A percentile compares a stretch with the other conserved stretches of the same genome.
Conservation (phyloP, 2,888 invertebrate species). For the Oscheius sp. region DNA sequence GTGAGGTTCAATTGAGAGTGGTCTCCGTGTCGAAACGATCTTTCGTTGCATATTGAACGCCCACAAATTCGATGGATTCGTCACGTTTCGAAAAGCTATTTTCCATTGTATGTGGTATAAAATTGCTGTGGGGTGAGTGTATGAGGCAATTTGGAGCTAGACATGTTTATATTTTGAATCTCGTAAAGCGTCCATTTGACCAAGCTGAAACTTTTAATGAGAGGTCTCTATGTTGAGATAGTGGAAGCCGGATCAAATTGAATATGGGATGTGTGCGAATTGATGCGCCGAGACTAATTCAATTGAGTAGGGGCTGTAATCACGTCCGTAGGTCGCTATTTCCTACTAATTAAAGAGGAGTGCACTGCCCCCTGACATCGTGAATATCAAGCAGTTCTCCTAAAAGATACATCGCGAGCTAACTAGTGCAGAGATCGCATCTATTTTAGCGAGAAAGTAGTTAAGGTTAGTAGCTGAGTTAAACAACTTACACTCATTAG, state of each 20-base stretch:
- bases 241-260: too few relatives aligned
- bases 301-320: constrained; percentile 23
- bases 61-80: background rate
- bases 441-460: background rate
- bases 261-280: too few relatives aligned
- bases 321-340: constrained; percentile 29
- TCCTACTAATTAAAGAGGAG: constrained; percentile 28
- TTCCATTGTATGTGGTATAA: background rate
- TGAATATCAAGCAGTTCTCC: background rate
- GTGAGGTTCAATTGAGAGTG: constrained; percentile 20
- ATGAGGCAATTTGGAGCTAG: background rate
- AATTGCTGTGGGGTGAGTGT: background rate
- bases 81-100: background rate
- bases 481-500: constrained; percentile 30
- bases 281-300: constrained; percentile 2
- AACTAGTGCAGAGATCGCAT: background rate
- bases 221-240: background rate
- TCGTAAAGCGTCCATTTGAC: background rate
- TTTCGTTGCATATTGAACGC: constrained; percentile 12
- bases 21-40: constrained; percentile 28
- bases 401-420: background rate
- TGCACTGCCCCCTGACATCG: background rate
- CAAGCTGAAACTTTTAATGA: constrained; percentile 8
- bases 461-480: background rate
- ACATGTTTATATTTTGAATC: constrained; percentile 1